Conservation (phyloP, 2,888 invertebrate genomes). For the Drosophila merina region DNA sequence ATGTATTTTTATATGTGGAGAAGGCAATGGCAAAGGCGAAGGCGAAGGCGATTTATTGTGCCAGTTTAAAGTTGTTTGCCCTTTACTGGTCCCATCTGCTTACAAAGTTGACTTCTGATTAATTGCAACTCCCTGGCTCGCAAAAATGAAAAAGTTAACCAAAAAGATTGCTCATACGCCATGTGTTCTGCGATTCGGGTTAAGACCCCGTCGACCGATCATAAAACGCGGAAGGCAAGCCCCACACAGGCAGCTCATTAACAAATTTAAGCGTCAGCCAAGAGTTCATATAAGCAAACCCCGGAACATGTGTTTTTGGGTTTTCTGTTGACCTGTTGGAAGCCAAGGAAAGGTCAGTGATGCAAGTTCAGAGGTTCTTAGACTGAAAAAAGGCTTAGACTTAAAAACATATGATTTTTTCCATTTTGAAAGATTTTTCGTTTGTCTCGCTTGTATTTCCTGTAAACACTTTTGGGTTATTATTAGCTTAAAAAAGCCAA, state of each 20-base stretch:
- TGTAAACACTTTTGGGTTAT: too few species aligned
- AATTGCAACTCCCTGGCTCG: conserved; percentile 31
- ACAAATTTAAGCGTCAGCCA: conserved; percentile 28
- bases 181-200: conserved; percentile 42
- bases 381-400: too few species aligned
- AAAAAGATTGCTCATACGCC: conserved; percentile 53
- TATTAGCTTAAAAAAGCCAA: too few species aligned
- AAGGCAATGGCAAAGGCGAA: conserved; percentile 4
- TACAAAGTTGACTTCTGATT: conserved; percentile 54
- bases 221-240: conserved; percentile 23
- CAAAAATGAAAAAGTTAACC: conserved; percentile 26
- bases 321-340: conserved; percentile 6
- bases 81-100: conserved; percentile 52
- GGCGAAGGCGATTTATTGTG: conserved; percentile 60
- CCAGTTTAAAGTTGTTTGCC: conserved; percentile 59
- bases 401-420: too few species aligned
- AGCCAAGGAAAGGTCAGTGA: neutral
- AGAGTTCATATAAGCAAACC: conserved; percentile 32
- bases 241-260: conserved; percentile 38
- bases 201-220: conserved; percentile 32
- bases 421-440: too few species aligned
- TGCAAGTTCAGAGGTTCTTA: neutral
- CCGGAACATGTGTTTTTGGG: conserved; percentile 20
- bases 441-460: too few species aligned
- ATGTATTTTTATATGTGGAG: neutral